Conservation (phyloP, 2,113 vertebrate genomes). For the Colistium nudipinnis region DNA sequence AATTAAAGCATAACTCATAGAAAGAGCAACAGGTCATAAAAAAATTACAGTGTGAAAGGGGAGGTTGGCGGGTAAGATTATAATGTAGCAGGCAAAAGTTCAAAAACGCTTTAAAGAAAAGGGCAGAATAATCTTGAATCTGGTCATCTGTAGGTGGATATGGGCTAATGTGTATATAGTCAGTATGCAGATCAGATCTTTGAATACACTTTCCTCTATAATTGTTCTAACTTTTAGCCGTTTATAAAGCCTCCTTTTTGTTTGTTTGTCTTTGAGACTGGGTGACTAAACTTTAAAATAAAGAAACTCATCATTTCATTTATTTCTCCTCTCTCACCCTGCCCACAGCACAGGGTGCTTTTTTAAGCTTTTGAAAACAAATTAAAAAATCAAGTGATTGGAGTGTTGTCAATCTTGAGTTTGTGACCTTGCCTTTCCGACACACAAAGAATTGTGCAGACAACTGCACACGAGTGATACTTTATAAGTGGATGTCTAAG, state of each 20-base stretch:
- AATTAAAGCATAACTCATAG: background rate
- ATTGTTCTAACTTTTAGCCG: background rate
- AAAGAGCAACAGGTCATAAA: no score
- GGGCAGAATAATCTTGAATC: background rate
- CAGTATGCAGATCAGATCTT: no score
- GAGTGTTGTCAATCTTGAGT: constrained; percentile 24
- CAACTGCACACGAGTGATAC: constrained; percentile 8
- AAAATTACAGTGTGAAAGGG: no score
- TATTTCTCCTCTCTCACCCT: constrained; percentile 2
- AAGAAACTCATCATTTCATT: constrained; percentile 26
- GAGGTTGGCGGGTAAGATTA: no score
- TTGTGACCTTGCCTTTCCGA: background rate
- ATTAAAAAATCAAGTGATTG: constrained; percentile 13
- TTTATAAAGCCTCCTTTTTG: background rate
- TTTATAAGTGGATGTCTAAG: constrained; percentile 50
- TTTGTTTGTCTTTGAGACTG: background rate
- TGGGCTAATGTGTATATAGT: no score
- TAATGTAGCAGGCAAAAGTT: background rate
- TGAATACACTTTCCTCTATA: no score
- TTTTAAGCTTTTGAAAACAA: constrained; percentile 29
- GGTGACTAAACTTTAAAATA: background rate
- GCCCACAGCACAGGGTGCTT: constrained; percentile 7
- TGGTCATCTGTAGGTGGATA: no score
- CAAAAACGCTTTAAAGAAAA: no score
- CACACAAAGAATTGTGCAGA: background rate